Base-by-base conservation (phyloP, 1,140 invertebrate genomes). In the Ceratina australensis region DNA sequence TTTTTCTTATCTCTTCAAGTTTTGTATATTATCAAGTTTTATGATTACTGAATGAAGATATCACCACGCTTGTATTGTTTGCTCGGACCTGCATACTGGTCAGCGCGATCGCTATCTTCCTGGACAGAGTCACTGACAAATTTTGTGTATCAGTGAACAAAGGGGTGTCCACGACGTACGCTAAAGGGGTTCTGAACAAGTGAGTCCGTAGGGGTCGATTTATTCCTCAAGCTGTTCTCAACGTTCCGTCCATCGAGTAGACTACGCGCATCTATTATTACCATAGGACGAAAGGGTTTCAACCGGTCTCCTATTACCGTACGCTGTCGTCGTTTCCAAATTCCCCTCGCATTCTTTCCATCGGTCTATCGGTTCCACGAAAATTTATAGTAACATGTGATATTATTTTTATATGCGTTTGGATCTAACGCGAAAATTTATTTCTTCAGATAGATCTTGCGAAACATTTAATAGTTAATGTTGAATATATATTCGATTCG, bases 101-200 rank as follows among this genome's bases (percentile, higher is more conserved):
- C 52, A 50, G 10, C 7, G 47, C 67, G 18, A 13, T 68, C 59
- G 63, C 60, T 78, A 72, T 47, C 57, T 57, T 59, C 4, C n/a
- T 8, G 33, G 18, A 77, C 66, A 49, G 78, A 74, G 82, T 81
- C 73, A 75, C 80, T 82, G 81, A 86, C 83, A 87, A 87, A 87
- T 87, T 86, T 87, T 67, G 75, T 76, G 71, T 87, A 82, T 87
- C 81, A 75, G 52, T 74, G 83, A 79, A 87, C 85, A 86, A 85
- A 87, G 71, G 79, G 78, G 54, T 67, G 73, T 78, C 61, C 74
- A 49, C 59, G 74, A 61, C 61, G 52, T 69, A 63, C 74, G 49
- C 56, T 75, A 54, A 83, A 82, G 75, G 81, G 80, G 64, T 87
- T 79, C 60, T 57, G 64, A 80, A 78, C 81, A 80, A 85, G 83